Evolutionary conservation across 2,113 vertebrate genomes (phyloP).

Genomic region (Caranx melampygus): DNA sequence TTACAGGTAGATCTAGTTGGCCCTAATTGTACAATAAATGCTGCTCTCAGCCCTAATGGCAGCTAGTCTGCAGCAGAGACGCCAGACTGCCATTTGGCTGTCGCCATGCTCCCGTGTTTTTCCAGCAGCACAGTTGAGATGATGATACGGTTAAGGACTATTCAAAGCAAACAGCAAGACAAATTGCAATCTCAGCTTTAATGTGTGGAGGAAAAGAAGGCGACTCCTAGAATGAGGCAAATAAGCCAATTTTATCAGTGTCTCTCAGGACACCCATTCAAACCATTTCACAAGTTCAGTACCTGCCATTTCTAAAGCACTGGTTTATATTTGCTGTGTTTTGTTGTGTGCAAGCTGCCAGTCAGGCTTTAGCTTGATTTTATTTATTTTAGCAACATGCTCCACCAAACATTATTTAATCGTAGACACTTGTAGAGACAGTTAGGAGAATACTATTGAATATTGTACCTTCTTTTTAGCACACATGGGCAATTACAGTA

Average conservation of each 20-base stretch:
- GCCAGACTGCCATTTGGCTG: constrained; percentile 95
- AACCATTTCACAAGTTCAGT: constrained; percentile 56
- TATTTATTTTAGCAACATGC: constrained; percentile 14
- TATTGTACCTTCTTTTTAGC: constrained; percentile 10
- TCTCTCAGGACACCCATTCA: constrained; percentile 60
- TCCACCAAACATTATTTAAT: constrained; percentile 24
- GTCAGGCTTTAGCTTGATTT: constrained; percentile 29
- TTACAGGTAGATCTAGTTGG: constrained; percentile 92
- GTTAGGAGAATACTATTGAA: neutral
- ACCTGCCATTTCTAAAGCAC: constrained; percentile 24
- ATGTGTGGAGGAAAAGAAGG: constrained; percentile 83
- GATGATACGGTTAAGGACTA: constrained; percentile 89
- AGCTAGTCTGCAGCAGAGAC: constrained; percentile 90
- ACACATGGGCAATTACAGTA: constrained; percentile 15
- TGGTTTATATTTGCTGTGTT: constrained; percentile 47
- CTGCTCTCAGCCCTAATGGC: constrained; percentile 92
- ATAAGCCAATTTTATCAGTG: constrained; percentile 75
- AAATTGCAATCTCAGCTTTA: constrained; percentile 87
- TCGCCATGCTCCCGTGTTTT: constrained; percentile 90
- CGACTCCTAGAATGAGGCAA: constrained; percentile 73
- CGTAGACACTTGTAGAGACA: neutral
- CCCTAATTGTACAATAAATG: constrained; percentile 98
- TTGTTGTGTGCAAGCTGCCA: constrained; percentile 43
- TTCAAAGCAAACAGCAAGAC: constrained; percentile 88
- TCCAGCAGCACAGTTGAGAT: constrained; percentile 87